phyloP scores from a whole-genome alignment of 1,140 invertebrate genomes.

The Rhagoletis zephyria region DNA sequence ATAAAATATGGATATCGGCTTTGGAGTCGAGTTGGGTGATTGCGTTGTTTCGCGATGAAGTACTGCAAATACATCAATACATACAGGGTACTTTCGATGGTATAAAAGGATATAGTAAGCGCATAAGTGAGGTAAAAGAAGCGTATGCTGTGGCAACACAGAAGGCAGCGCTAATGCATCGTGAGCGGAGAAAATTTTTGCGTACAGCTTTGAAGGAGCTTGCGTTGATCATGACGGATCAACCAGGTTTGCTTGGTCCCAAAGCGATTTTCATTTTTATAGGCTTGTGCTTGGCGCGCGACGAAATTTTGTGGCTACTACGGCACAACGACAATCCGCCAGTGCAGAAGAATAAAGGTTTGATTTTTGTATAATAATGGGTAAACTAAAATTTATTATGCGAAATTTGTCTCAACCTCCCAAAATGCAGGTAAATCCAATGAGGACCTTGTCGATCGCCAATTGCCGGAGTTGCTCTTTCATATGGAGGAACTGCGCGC shows the following conservation, averaged over 20 bases:
- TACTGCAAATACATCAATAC: constrained; percentile 94
- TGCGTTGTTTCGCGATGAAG: constrained; percentile 96
- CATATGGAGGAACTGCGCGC: constrained; percentile 97
- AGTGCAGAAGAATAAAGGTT: constrained; percentile 84
- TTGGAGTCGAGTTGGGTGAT: constrained; percentile 95
- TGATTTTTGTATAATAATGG: background rate
- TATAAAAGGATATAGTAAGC: constrained; percentile 94
- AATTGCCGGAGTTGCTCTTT: constrained; percentile 96
- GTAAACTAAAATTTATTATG: background rate
- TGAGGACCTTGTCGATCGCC: constrained; percentile 92
- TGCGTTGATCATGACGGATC: constrained; percentile 95
- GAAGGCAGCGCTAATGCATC: constrained; percentile 90
- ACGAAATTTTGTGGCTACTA: constrained; percentile 97
- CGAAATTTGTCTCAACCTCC: background rate
- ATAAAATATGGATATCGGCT: constrained; percentile 92
- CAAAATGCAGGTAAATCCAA: constrained; percentile 77
- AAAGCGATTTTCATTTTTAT: constrained; percentile 98
- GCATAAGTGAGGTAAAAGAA: constrained; percentile 94
- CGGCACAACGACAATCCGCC: constrained; percentile 96
- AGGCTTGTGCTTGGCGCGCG: constrained; percentile 92
- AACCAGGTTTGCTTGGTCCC: constrained; percentile 96
- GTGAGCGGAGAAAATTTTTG: constrained; percentile 96
- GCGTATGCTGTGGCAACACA: constrained; percentile 91
- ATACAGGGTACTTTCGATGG: constrained; percentile 94
- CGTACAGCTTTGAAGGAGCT: constrained; percentile 95